These are phyloP conservation scores for Micrastur ruficollis DNA, from an alignment of 2,797 vertebrate genomes.

Conservation along the genomic window DNA sequence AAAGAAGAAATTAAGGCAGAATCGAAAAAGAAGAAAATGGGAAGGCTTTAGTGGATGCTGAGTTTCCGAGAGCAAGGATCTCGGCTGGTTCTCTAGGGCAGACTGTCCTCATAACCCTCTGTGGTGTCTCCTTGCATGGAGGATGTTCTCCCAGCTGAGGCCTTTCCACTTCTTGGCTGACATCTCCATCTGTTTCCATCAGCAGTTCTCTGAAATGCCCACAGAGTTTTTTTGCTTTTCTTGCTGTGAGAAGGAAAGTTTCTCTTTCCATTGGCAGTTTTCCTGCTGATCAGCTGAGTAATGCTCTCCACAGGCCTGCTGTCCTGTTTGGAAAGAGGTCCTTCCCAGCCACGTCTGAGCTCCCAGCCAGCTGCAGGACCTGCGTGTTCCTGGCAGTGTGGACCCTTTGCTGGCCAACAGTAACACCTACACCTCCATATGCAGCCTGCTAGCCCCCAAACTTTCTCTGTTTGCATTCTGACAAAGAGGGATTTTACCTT, in stretches of 20 bases:
- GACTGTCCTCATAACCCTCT: not conserved
- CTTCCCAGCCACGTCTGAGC: conserved; percentile 11
- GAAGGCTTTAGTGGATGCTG: not conserved
- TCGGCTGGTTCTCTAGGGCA: not conserved
- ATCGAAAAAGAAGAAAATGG: not conserved
- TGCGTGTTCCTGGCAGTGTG: not conserved
- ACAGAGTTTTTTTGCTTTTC: not conserved
- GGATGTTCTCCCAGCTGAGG: not conserved
- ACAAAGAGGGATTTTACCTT: not conserved
- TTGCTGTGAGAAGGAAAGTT: conserved; percentile 48
- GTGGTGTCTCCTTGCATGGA: not conserved
- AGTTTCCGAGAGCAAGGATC: not conserved
- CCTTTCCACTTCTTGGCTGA: conserved; percentile 12
- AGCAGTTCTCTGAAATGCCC: conserved; percentile 3
- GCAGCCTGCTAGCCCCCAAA: not conserved
- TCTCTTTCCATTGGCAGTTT: conserved; percentile 45
- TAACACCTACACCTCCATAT: conserved; percentile 20
- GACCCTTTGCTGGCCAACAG: conserved; percentile 7
- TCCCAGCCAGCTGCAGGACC: conserved; percentile 41
- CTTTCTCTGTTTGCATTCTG: not conserved
- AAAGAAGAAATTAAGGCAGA: not conserved
- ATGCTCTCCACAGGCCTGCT: conserved; percentile 54
- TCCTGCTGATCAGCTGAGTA: conserved; percentile 57
- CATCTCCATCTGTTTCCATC: conserved; percentile 54
- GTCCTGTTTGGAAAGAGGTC: conserved; percentile 48